Evolutionary conservation across 2,797 vertebrate species (phyloP).

Genomic region (Phoebastria nigripes): DNA sequence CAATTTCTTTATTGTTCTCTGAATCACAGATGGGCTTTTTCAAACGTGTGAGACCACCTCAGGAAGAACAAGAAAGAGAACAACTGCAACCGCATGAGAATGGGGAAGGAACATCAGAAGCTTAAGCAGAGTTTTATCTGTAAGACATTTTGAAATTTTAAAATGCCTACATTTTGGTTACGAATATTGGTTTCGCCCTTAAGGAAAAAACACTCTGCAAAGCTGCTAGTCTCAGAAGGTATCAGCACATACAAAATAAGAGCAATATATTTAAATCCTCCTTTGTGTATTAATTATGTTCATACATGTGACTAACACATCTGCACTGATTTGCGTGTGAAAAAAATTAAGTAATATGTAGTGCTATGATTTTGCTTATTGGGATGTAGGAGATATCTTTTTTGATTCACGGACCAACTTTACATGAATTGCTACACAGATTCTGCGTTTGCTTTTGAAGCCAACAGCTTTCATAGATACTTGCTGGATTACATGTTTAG

Average conservation of each 20-base stretch:
- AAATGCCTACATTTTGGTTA: background rate
- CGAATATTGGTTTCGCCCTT: background rate
- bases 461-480: background rate
- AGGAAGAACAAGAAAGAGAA: constrained; percentile 93
- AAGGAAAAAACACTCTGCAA: constrained; percentile 14
- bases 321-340: constrained; percentile 12
- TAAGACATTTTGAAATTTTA: background rate
- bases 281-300: background rate
- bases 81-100: constrained; percentile 96
- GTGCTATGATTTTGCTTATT: constrained; percentile 22
- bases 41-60: constrained; percentile 93
- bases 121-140: constrained; percentile 74
- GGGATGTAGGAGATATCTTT: background rate
- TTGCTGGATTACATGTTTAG: background rate
- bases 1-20: background rate
- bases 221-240: background rate
- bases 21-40: constrained; percentile 91
- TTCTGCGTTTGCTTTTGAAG: background rate
- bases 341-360: background rate
- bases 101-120: constrained; percentile 87
- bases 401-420: background rate
- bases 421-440: background rate
- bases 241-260: background rate
- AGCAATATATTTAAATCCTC: constrained; percentile 1
- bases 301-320: background rate